phyloP scores from a whole-genome alignment of 2,113 vertebrate genomes.

The Orcinus orca region DNA sequence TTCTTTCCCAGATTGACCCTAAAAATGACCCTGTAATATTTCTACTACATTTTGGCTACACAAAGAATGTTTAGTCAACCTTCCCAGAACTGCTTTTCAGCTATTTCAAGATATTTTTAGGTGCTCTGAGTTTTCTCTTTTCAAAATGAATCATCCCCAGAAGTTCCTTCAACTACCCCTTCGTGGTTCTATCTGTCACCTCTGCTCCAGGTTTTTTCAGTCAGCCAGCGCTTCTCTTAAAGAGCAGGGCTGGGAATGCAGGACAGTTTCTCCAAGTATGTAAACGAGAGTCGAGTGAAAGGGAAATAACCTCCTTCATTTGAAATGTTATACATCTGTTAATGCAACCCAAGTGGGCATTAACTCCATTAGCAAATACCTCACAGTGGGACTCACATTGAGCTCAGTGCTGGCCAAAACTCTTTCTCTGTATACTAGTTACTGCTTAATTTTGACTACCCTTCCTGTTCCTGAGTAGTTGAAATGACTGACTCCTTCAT shows the following conservation, averaged over 20 bases:
- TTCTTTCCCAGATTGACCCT: not conserved
- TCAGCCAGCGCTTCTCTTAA: not conserved
- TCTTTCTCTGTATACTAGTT: not conserved
- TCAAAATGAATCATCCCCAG: not conserved
- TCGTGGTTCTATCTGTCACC: not conserved
- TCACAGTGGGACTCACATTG: not conserved
- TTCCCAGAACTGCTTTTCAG: not conserved
- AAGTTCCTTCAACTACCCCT: not conserved
- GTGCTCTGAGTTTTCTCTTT: not conserved
- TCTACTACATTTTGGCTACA: not conserved
- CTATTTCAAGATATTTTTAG: not conserved
- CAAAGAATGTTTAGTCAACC: not conserved
- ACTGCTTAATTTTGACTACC: not conserved
- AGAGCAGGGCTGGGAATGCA: not conserved
- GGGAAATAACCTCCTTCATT: not conserved
- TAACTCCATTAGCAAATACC: not conserved
- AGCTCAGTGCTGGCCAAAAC: not conserved
- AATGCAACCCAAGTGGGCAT: not conserved
- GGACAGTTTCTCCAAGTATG: not conserved
- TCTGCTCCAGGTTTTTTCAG: not conserved
- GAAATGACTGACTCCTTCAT: not conserved
- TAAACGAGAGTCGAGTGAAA: not conserved
- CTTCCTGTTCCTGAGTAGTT: not conserved
- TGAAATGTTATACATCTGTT: not conserved
- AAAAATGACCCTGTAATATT: not conserved